Conservation (phyloP, 1,140 invertebrate species). For the Ganaspis sp. region DNA sequence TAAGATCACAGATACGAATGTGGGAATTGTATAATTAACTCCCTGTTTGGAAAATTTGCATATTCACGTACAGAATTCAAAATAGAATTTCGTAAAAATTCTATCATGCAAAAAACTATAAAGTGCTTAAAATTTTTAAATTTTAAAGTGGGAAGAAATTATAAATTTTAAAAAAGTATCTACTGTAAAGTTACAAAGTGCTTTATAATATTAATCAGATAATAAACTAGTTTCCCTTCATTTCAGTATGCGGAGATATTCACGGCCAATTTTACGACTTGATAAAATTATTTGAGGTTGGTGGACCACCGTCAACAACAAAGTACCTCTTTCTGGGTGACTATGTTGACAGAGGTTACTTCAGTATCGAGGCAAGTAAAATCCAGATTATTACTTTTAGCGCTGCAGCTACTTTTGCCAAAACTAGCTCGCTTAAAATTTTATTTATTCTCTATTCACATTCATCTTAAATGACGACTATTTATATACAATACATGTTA, state of each 20-base stretch:
- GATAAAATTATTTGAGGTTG: constrained; percentile 99
- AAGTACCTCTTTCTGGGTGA: constrained; percentile 99
- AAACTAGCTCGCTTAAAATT: not conserved
- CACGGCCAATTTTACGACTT: constrained; percentile 99
- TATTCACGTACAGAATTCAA: too few species aligned
- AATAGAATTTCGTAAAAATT: too few species aligned
- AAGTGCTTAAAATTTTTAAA: too few species aligned
- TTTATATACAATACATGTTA: not conserved
- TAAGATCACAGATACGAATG: too few species aligned
- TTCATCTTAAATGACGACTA: not conserved
- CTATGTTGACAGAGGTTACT: constrained; percentile 99
- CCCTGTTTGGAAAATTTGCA: too few species aligned
- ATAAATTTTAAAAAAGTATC: too few species aligned
- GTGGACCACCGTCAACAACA: constrained; percentile 96
- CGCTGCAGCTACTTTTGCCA: not conserved
- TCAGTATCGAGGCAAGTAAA: constrained; percentile 96
- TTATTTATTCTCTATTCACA: not conserved
- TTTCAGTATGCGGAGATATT: constrained; percentile 98
- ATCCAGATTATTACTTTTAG: constrained; percentile 3
- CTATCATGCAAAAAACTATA: too few species aligned
- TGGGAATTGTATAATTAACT: too few species aligned
- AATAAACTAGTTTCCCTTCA: constrained; percentile 46
- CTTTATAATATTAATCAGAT: not conserved
- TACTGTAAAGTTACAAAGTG: not conserved
- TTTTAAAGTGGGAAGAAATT: too few species aligned